phyloP scores from a whole-genome alignment of 2,113 vertebrate species.

The Eleginops maclovinus region DNA sequence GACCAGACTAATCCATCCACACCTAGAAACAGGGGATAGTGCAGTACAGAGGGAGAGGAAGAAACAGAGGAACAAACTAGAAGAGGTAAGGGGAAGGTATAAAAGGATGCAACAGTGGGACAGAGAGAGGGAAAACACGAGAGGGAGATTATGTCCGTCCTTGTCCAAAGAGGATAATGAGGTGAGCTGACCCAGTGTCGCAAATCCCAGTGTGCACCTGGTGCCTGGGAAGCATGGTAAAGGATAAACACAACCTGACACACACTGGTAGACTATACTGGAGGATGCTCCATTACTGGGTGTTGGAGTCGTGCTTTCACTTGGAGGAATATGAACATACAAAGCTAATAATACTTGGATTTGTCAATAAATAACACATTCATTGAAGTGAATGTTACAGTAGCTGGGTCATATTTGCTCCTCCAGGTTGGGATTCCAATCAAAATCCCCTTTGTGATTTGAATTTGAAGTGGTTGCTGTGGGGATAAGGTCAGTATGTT shows the following conservation, averaged over 20 bases:
- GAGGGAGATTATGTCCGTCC: conserved; percentile 68
- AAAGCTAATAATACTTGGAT: not conserved
- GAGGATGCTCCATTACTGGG: not conserved
- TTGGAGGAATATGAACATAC: not conserved
- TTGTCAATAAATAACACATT: not conserved
- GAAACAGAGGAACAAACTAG: conserved; percentile 29
- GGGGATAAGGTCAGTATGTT: too few species aligned
- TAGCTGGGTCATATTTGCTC: not conserved
- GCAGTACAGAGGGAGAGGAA: not conserved
- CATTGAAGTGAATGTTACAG: not conserved
- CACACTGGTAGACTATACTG: conserved; percentile 1
- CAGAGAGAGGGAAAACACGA: conserved; percentile 17
- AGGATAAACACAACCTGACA: conserved; percentile 45
- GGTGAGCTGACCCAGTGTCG: conserved; percentile 70
- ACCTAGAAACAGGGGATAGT: conserved; percentile 3
- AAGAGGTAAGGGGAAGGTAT: conserved; percentile 43
- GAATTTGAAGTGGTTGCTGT: too few species aligned
- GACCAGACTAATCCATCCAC: conserved; percentile 51
- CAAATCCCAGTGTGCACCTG: conserved; percentile 77
- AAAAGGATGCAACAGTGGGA: conserved; percentile 50
- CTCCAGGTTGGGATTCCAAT: not conserved
- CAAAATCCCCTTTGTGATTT: not conserved
- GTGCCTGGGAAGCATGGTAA: conserved; percentile 50
- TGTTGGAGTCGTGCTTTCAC: not conserved
- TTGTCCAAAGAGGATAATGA: conserved; percentile 82